Evolutionary conservation across 2,113 vertebrate genomes (phyloP), one percentile per base, ranked within the genome.

Genomic region (Callorhinus ursinus): DNA sequence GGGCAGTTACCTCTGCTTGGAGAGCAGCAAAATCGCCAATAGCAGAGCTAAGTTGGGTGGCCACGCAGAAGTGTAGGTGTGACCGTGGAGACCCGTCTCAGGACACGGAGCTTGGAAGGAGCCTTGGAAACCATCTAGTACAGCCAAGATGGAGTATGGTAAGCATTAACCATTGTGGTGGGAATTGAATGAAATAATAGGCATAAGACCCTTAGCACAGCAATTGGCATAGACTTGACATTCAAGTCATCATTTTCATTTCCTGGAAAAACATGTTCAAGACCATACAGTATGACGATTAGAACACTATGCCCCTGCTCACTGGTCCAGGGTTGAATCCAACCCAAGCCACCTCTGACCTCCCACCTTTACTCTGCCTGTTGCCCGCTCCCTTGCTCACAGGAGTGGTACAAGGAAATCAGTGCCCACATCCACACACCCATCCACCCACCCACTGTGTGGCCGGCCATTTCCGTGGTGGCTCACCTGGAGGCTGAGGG

Each of bases 211-310:
- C 36, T 84, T 53, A 55, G 28, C 21, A 33, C 26, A 21, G 80
- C 39, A 65, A 31, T 65, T 88, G 82, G 18, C 84, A 21, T 65
- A 53, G 63, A 69, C 76, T 86, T 94, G 57, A 85, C 87, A 53
- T 28, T 84, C 39, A 7, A 9, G 51, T 46, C 42, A 72, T 81
- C 81, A 9, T 61, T 87, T 92, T 94, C 24, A 61, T 93, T 96
- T 97, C 76, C 77, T 95, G 33, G 21, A 93, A 96, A 39, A 93
- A 82, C 31, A 49, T 82, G 51, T 80, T 65, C 77, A 88, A 89
- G 86, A 28, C 49, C 46, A 49, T 24, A 21, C 49, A 31, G 36
- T 69, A 61, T 39, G 18, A 96, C 53, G 57, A 51, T 67, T 89
- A 83, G 87, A 94, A 79, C 49, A n/a, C 81, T 57, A 0, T 46